Percentiles rank a stretch among this genome's conserved stretches.
Evolutionary conservation across 2,113 vertebrate species (phyloP).

Genomic region (Azemiops feae): DNA sequence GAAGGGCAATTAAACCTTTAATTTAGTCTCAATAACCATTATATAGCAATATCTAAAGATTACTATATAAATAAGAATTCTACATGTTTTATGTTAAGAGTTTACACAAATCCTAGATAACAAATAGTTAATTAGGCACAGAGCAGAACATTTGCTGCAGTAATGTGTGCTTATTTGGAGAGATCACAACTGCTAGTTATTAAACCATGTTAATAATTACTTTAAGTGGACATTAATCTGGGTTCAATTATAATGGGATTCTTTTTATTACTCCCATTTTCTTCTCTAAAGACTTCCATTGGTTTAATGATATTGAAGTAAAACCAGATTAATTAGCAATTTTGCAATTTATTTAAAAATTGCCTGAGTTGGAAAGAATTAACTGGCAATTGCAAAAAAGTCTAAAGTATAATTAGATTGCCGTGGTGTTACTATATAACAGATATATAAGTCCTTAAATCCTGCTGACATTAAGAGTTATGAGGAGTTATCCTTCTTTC

Average conservation of each 20-base stretch:
- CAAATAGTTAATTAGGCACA: constrained; percentile 1
- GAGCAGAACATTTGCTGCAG: background rate
- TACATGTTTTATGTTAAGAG: background rate
- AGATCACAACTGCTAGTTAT: constrained; percentile 47
- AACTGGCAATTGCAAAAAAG: constrained; percentile 8
- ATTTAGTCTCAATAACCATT: background rate
- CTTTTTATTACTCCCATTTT: constrained; percentile 50
- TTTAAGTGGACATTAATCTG: constrained; percentile 58
- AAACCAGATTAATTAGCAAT: constrained; percentile 47
- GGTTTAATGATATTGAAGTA: constrained; percentile 44
- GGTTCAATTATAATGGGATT: constrained; percentile 48
- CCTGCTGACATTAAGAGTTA: background rate
- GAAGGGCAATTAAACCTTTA: background rate
- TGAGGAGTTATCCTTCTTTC: background rate
- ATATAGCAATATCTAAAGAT: background rate
- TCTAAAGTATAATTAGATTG: accelerated
- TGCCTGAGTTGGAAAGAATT: constrained; percentile 38
- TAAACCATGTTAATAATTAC: constrained; percentile 52
- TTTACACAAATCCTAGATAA: background rate
- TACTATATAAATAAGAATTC: background rate
- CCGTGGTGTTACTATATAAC: background rate
- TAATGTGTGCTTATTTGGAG: constrained; percentile 19
- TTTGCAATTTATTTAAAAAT: constrained; percentile 33
- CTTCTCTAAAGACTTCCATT: constrained; percentile 48
- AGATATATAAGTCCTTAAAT: background rate